These are phyloP conservation scores for Chrysotoxum bicinctum DNA, from an alignment of 2,888 invertebrate species.

Conservation along the genomic window DNA sequence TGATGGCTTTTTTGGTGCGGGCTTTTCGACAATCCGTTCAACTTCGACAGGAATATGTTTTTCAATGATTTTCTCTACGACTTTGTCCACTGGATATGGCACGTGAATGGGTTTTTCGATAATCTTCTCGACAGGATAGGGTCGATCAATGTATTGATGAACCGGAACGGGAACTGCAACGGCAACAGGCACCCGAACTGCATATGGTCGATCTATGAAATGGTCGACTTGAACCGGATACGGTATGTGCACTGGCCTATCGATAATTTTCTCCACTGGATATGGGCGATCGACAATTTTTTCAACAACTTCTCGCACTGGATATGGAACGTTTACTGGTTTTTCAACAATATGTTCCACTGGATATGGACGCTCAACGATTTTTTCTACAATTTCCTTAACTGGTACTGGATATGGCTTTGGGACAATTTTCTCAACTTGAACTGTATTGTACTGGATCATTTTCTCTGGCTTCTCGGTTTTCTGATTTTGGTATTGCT, in stretches of 20 bases:
- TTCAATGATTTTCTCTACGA: constrained; percentile 84
- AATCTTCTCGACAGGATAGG: constrained; percentile 79
- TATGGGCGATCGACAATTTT: constrained; percentile 78
- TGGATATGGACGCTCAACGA: constrained; percentile 77
- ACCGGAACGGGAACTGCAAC: constrained; percentile 82
- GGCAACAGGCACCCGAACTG: constrained; percentile 83
- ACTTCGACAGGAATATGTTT: constrained; percentile 81
- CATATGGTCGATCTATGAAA: constrained; percentile 82
- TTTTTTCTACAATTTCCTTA: constrained; percentile 83
- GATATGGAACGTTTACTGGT: constrained; percentile 83
- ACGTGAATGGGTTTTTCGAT: constrained; percentile 83
- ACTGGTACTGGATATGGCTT: constrained; percentile 83
- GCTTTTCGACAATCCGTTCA: constrained; percentile 84
- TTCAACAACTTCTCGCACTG: constrained; percentile 79
- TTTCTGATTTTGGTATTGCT: neutral
- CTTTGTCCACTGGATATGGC: constrained; percentile 81
- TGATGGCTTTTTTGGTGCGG: constrained; percentile 80
- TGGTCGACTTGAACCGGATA: constrained; percentile 81
- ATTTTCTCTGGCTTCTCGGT: constrained; percentile 74
- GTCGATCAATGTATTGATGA: constrained; percentile 83
- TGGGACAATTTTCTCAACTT: constrained; percentile 82
- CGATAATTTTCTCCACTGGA: constrained; percentile 81
- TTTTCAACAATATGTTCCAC: constrained; percentile 83
- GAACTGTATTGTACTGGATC: constrained; percentile 79
- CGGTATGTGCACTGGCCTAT: constrained; percentile 82